These are phyloP conservation scores for Drosophila fuyamai DNA, from an alignment of 1,140 invertebrate genomes.

Conservation along the genomic window DNA sequence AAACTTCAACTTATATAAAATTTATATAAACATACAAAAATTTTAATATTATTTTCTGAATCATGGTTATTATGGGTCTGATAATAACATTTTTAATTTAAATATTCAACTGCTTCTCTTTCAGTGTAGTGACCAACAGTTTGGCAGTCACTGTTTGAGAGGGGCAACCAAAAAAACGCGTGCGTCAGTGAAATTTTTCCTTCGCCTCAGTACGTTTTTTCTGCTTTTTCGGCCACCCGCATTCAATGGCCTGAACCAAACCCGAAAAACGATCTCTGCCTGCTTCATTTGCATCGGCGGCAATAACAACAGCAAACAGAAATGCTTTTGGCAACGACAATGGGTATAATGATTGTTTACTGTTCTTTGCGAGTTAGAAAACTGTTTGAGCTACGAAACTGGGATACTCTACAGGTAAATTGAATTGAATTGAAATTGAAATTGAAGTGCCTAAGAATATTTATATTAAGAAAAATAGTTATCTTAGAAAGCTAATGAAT, in stretches of 20 bases:
- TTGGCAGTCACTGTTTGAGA: slow-evolving; percentile 30
- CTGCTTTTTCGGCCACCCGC: slow-evolving; percentile 56
- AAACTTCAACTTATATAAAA: no score
- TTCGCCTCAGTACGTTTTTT: slow-evolving; percentile 21
- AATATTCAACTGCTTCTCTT: not conserved
- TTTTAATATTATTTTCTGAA: no score
- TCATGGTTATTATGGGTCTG: no score
- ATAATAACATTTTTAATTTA: not conserved
- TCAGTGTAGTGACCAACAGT: slow-evolving; percentile 36
- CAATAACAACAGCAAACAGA: slow-evolving; percentile 28
- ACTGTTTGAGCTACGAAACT: not conserved
- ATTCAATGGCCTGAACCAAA: slow-evolving; percentile 25
- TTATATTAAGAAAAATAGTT: no score
- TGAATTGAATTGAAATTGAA: no score
- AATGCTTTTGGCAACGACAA: slow-evolving; percentile 39
- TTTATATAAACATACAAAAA: no score
- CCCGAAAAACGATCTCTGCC: slow-evolving; percentile 26
- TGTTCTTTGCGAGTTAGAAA: slow-evolving; percentile 29
- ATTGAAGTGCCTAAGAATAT: no score
- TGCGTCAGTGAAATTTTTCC: slow-evolving; percentile 74
- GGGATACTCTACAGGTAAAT: not conserved
- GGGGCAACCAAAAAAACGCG: slow-evolving; percentile 40
- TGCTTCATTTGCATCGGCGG: slow-evolving; percentile 38
- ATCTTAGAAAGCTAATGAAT: no score
- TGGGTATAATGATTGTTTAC: slow-evolving; percentile 39